These are phyloP conservation scores for Cheilinus undulatus DNA, from an alignment of 2,113 vertebrate genomes.

Conservation along the genomic window DNA sequence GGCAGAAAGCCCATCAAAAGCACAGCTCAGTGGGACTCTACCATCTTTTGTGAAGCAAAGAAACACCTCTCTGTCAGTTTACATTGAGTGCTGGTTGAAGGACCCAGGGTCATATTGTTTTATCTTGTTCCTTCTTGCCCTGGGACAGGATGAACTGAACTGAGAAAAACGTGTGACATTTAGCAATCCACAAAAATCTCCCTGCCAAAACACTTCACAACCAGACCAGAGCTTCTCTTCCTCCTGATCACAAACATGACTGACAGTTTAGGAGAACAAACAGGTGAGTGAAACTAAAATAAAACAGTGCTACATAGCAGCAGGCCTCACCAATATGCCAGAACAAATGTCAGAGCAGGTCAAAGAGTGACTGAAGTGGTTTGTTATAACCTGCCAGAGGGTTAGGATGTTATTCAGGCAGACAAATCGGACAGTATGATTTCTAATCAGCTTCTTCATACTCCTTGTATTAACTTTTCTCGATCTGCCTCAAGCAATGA, in stretches of 20 bases:
- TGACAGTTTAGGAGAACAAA: conserved; percentile 24
- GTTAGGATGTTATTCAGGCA: neutral
- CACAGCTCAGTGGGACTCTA: neutral
- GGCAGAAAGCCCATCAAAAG: neutral
- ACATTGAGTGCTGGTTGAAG: neutral
- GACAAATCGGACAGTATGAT: neutral
- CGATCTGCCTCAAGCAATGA: neutral
- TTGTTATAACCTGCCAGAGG: conserved; percentile 2
- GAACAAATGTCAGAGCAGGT: conserved; percentile 31
- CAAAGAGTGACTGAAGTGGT: neutral
- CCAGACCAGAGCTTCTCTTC: neutral
- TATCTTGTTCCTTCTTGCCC: conserved; percentile 29
- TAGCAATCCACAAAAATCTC: neutral
- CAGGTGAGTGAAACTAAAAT: conserved; percentile 61
- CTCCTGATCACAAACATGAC: neutral
- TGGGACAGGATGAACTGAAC: conserved; percentile 8
- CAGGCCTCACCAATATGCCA: neutral
- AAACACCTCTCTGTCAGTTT: neutral
- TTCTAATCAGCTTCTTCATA: neutral
- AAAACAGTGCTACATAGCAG: conserved; percentile 18
- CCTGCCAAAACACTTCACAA: conserved; percentile 19
- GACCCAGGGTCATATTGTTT: neutral
- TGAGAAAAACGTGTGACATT: conserved; percentile 35
- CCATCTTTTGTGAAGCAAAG: neutral
- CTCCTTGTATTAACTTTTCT: neutral